These are phyloP conservation scores for Pyrocoelia pectoralis DNA, from an alignment of 2,888 invertebrate genomes.

Conservation along the genomic window DNA sequence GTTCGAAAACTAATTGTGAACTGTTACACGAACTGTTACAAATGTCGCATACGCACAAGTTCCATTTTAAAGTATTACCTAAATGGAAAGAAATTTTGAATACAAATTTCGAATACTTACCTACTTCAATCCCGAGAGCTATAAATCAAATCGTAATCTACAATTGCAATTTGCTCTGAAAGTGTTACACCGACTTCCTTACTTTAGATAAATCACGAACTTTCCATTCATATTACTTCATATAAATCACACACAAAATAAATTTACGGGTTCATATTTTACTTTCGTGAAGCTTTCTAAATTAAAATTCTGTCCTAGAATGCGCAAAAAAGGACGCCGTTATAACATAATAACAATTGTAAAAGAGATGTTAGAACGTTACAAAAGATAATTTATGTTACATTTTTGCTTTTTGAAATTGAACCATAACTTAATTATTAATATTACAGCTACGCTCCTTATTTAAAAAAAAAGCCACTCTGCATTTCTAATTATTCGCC, in stretches of 20 bases:
- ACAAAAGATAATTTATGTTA: no score
- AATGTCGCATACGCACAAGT: no score
- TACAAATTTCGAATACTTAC: conserved; percentile 3
- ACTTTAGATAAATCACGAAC: conserved; percentile 16
- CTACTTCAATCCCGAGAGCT: background rate
- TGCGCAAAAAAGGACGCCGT: conserved; percentile 5
- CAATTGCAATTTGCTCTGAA: conserved; percentile 22
- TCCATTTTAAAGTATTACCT: background rate
- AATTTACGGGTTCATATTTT: conserved; percentile 14
- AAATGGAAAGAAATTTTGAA: conserved; percentile 6
- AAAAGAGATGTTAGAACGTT: background rate
- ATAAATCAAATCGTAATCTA: conserved; percentile 19
- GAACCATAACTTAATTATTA: no score
- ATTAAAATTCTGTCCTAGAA: conserved; percentile 21
- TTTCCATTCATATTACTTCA: conserved; percentile 12
- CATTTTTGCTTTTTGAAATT: no score
- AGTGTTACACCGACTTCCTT: conserved; percentile 1
- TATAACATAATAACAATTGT: background rate
- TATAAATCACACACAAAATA: conserved; percentile 17
- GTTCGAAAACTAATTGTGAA: no score
- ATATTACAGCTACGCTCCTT: no score
- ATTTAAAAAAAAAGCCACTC: no score
- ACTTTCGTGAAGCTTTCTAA: conserved; percentile 7
- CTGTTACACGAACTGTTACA: no score
- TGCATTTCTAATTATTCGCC: no score